Percentiles rank a stretch among this genome's conserved stretches.
Evolutionary conservation across 2,797 vertebrate species (phyloP).

Genomic region (Pseudochirops cupreus): DNA sequence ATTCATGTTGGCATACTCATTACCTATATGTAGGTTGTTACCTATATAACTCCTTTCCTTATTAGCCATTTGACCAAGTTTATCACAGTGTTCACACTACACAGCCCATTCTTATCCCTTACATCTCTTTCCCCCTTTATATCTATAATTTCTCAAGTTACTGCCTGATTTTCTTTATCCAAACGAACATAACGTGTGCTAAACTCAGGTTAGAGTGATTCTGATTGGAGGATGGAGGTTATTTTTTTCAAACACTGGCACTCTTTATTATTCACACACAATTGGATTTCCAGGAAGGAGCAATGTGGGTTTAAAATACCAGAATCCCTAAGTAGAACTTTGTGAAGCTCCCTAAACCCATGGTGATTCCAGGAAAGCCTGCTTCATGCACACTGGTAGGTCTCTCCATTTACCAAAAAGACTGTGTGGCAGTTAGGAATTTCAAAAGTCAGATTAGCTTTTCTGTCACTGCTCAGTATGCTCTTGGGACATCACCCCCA

Average conservation of each 20-base stretch:
- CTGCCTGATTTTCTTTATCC: neutral
- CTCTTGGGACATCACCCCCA: neutral
- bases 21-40: neutral
- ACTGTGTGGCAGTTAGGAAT: neutral
- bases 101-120: neutral
- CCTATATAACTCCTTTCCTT: neutral
- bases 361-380: neutral
- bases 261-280: neutral
- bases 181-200: neutral
- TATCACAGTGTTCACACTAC: neutral
- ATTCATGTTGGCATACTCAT: neutral
- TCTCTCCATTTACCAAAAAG: constrained; percentile 28
- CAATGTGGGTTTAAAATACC: neutral
- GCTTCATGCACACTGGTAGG: constrained; percentile 24
- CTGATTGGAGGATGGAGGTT: neutral
- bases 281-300: neutral
- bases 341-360: neutral
- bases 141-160: neutral
- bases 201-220: neutral
- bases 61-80: neutral
- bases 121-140: neutral
- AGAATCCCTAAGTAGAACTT: neutral
- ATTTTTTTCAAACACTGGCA: neutral
- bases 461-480: neutral
- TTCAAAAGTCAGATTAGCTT: constrained; percentile 23